Conservation (phyloP, 2,888 invertebrate species). For the Cyaniris semiargus region DNA sequence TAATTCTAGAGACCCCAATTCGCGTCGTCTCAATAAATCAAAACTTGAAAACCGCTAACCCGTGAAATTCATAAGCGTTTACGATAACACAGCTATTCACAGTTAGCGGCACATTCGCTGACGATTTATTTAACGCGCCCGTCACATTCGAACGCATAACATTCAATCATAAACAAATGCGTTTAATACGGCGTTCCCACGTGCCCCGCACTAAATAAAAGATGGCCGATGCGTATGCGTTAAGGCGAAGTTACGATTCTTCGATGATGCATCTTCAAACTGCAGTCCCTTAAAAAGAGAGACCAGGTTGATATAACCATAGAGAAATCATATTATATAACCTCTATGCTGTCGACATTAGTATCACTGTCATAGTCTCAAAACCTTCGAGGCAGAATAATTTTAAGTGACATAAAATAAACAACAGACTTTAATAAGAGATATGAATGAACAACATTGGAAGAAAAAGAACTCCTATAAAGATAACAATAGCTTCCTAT, state of each 20-base stretch:
- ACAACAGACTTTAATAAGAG: too few relatives aligned
- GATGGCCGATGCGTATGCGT: conserved; percentile 55
- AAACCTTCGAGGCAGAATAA: neutral
- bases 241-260: neutral
- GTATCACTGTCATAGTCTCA: neutral
- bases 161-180: conserved; percentile 40
- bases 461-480: neutral
- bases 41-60: conserved; percentile 8
- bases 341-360: too few relatives aligned
- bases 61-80: conserved; percentile 21
- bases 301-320: too few relatives aligned
- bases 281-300: neutral
- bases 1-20: neutral
- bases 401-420: too few relatives aligned
- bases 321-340: too few relatives aligned
- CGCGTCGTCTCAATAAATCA: neutral
- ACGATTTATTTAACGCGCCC: conserved; percentile 32
- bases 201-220: conserved; percentile 59
- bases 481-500: neutral
- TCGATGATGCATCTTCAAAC: neutral
- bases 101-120: conserved; percentile 25
- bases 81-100: conserved; percentile 31
- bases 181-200: conserved; percentile 48
- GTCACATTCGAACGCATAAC: conserved; percentile 31
- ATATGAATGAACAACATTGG: neutral